These are phyloP conservation scores for Spatula versicolor DNA, from an alignment of 2,797 vertebrate species.

Conservation along the genomic window DNA sequence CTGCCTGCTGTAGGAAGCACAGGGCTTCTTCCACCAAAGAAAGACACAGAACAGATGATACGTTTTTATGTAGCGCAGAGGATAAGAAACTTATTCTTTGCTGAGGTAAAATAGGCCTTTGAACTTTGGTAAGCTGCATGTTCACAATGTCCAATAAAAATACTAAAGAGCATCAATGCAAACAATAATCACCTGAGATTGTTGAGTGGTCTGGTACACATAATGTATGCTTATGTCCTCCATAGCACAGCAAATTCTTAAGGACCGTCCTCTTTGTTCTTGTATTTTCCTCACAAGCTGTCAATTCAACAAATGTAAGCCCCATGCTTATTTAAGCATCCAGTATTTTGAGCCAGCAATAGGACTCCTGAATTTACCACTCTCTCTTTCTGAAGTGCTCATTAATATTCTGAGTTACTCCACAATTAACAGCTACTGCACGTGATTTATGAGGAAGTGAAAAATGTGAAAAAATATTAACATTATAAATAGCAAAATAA, in stretches of 20 bases:
- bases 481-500: background rate
- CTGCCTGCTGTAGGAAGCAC: background rate
- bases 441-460: background rate
- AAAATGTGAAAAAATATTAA: background rate
- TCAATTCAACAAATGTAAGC: background rate
- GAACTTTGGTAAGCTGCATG: background rate
- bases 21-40: background rate
- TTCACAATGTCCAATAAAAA: background rate
- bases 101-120: background rate
- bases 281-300: background rate
- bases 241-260: background rate
- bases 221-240: rapidly evolving
- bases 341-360: background rate
- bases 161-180: background rate
- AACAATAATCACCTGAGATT: background rate
- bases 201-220: background rate
- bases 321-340: background rate
- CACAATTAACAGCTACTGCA: background rate
- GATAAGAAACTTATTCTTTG: background rate
- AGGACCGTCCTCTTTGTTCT: background rate
- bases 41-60: background rate
- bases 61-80: background rate
- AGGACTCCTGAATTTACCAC: background rate
- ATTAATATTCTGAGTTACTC: background rate
- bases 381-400: background rate